A percentile compares a stretch with the other conserved stretches of the same genome.
phyloP scores from a whole-genome alignment of 2,888 invertebrate species.

The Coelinius sp. region DNA sequence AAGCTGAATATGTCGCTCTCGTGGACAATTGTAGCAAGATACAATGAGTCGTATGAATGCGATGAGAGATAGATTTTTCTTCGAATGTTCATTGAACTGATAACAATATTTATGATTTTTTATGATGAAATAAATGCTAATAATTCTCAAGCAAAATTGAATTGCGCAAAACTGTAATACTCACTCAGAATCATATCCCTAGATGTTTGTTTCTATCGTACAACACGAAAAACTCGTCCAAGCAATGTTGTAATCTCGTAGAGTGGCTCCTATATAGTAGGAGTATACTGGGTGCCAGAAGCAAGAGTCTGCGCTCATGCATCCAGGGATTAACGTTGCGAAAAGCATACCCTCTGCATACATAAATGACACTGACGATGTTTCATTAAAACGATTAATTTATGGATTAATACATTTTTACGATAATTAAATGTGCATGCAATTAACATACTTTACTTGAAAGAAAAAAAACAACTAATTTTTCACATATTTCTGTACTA shows the following conservation, averaged over 20 bases:
- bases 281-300: conserved; percentile 23
- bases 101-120: not conserved
- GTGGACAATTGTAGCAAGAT: not conserved
- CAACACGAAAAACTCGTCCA: conserved; percentile 43
- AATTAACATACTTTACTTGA: not conserved
- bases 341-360: conserved; percentile 27
- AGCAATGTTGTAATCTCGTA: conserved; percentile 51
- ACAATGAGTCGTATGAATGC: not conserved
- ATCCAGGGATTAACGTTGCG: conserved; percentile 34
- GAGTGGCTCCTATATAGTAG: conserved; percentile 50
- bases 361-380: conserved; percentile 37
- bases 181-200: not conserved
- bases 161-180: not conserved
- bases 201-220: conserved; percentile 44
- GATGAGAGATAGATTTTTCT: not conserved
- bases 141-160: not conserved
- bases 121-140: not conserved
- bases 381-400: conserved; percentile 43
- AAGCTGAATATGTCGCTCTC: conserved; percentile 19
- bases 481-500: not conserved
- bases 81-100: not conserved
- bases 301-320: conserved; percentile 9
- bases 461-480: too few species aligned
- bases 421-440: conserved; percentile 55
- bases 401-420: conserved; percentile 50